Conservation (phyloP, 2,113 vertebrate genomes). For the Aepyceros melampus region DNA sequence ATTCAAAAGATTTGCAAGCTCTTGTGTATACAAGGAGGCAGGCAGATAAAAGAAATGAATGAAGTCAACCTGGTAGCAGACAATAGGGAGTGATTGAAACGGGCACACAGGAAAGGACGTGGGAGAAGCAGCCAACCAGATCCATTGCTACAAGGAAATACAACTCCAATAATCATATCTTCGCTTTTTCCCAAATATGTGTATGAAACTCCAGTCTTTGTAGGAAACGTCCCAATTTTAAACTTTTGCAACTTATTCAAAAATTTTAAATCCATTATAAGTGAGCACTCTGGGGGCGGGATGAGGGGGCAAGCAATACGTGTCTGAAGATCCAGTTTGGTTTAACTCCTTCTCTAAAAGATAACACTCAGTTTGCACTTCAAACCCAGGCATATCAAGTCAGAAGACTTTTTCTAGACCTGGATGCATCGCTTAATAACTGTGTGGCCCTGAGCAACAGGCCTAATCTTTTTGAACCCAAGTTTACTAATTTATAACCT, state of each 20-base stretch:
- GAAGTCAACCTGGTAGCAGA: neutral
- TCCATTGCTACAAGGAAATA: neutral
- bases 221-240: neutral
- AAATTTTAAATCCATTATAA: neutral
- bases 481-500: neutral
- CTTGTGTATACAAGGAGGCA: neutral
- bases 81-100: neutral
- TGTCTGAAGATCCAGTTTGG: neutral
- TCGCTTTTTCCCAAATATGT: neutral
- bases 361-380: neutral
- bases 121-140: neutral
- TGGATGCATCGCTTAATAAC: neutral
- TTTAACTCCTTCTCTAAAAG: neutral
- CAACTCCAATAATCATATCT: neutral
- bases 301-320: neutral
- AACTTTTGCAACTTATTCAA: neutral
- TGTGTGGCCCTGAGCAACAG: neutral
- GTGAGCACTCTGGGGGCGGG: neutral
- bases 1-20: neutral
- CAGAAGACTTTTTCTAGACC: neutral
- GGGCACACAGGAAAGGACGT: neutral
- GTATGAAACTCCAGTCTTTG: neutral
- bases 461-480: neutral
- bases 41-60: neutral
- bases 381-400: neutral